A percentile compares a stretch with the other conserved stretches of the same genome.
phyloP scores from a whole-genome alignment of 2,888 invertebrate genomes.

The Drosophila picticornis region DNA sequence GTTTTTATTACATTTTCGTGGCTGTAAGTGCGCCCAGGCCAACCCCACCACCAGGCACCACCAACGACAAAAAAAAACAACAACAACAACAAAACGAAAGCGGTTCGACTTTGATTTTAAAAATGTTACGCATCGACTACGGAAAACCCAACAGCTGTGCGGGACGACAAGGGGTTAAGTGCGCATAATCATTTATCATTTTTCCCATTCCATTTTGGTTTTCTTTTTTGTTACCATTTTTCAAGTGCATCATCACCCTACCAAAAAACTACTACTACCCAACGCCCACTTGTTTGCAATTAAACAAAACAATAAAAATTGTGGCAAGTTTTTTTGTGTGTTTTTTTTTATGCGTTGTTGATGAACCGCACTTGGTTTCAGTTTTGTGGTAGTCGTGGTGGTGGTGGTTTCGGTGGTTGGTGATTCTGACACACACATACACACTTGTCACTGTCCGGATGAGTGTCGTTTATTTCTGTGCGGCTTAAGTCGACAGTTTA shows the following conservation, averaged over 20 bases:
- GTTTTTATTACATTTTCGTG: conserved; percentile 81
- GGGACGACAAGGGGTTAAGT: conserved; percentile 71
- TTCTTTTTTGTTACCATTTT: conserved; percentile 63
- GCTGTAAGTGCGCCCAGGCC: conserved; percentile 69
- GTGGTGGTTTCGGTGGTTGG: conserved; percentile 34
- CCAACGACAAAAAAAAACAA: conserved; percentile 6
- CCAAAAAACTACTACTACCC: conserved; percentile 25
- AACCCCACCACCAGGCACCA: conserved; percentile 38
- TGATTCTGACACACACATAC: conserved; percentile 4
- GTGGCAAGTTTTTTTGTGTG: conserved; percentile 40
- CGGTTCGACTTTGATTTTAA: conserved; percentile 62
- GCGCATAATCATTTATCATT: conserved; percentile 77
- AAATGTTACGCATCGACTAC: conserved; percentile 66
- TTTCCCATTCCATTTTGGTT: conserved; percentile 26
- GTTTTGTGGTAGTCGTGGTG: conserved; percentile 19
- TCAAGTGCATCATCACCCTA: conserved; percentile 64
- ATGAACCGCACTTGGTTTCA: conserved; percentile 23
- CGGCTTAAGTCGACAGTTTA: conserved; percentile 79
- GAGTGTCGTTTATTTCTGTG: conserved; percentile 60
- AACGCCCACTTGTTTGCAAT: conserved; percentile 69
- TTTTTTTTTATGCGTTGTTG: conserved; percentile 7
- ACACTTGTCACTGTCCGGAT: conserved; percentile 80
- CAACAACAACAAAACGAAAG: conserved; percentile 1
- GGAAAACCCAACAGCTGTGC: conserved; percentile 76
- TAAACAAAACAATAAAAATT: conserved; percentile 75